Evolutionary conservation across 2,113 vertebrate species (phyloP).

Genomic region (Salvelinus namaycush): DNA sequence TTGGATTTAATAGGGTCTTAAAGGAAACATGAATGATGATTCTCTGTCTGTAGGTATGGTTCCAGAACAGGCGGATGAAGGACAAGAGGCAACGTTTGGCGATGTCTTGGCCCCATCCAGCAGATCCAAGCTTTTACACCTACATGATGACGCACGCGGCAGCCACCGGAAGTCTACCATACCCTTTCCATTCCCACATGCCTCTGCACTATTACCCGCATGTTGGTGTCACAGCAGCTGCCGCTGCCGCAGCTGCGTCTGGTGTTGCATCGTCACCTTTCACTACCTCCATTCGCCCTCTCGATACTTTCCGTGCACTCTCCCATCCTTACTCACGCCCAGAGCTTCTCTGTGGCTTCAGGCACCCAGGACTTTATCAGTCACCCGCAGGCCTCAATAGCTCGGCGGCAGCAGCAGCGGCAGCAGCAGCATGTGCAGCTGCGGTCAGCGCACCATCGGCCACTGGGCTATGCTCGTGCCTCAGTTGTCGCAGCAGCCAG

Average conservation of each 20-base stretch:
- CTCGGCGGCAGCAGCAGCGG: conserved; percentile 82
- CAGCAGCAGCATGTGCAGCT: conserved; percentile 80
- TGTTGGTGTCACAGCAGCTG: conserved; percentile 93
- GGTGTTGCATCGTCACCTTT: conserved; percentile 88
- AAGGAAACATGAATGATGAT: background rate
- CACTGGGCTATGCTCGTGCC: conserved; percentile 86
- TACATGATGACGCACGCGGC: conserved; percentile 99
- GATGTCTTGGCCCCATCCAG: conserved; percentile 99
- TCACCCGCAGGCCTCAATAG: conserved; percentile 87
- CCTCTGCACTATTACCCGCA: conserved; percentile 98
- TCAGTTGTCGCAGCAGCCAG: conserved; percentile 94
- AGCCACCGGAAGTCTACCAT: conserved; percentile 95
- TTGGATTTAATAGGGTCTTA: background rate
- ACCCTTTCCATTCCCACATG: conserved; percentile 98
- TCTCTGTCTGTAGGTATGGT: conserved; percentile 84
- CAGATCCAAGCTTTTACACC: conserved; percentile 99
- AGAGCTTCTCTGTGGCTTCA: conserved; percentile 93
- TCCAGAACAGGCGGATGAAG: conserved; percentile 95
- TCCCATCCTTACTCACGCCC: conserved; percentile 94
- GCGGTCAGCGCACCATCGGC: conserved; percentile 79
- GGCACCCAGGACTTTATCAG: conserved; percentile 94
- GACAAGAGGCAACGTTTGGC: conserved; percentile 96
- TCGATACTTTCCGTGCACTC: conserved; percentile 96
- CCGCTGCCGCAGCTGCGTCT: conserved; percentile 85
- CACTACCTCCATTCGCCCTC: conserved; percentile 91